Evolutionary conservation across 2,888 invertebrate species (phyloP), one percentile per base, ranked within the genome.

Genomic region (Allacma fusca): DNA sequence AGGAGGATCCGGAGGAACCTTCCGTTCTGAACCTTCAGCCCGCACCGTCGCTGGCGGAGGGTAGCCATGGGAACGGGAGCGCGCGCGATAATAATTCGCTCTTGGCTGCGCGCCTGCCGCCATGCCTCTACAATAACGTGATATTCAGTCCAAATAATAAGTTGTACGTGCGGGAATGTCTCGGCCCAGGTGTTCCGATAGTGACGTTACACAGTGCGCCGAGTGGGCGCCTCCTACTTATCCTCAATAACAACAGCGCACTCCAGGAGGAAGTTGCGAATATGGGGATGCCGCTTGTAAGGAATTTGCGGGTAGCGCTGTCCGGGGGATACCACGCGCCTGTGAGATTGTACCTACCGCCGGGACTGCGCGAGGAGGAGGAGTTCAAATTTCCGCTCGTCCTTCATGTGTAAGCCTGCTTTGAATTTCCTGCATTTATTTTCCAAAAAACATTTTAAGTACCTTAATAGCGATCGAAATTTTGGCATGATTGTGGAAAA

Each of bases 361-460:
- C 95, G 0, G 92, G 93, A 9, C 90, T 95, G 85, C 89, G 93
- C 83, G 93, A 95, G 85, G 92, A 94, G 65, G 94, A 95, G 83
- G 93, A 93, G 85, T 89, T 93, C 77, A 91, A 92, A 0, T 91
- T 93, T 84, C 95, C 96, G 0, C 87, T 96, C 21, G 90, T 97
- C 1, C 87, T 96, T 4, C 91, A 94, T 85, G 92, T 95, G 95
- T 96, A 89, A 92, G 68, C 13, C 13, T 59, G 5, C 13, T 40
- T 40, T 13, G 40, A 5, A 9, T 40, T 9, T 40, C 7, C 5
- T 40, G 40, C 13, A 13, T 5, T n/a, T n/a, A n/a, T n/a, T n/a
- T n/a, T n/a, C n/a, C n/a, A n/a, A n/a, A n/a, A n/a, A n/a, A n/a
- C n/a, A n/a, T 59, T 59, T n/a, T n/a, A n/a, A n/a, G n/a, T n/a